Evolutionary conservation across 1,140 invertebrate genomes (phyloP).

Genomic region (Rhopalosiphum maidis): DNA sequence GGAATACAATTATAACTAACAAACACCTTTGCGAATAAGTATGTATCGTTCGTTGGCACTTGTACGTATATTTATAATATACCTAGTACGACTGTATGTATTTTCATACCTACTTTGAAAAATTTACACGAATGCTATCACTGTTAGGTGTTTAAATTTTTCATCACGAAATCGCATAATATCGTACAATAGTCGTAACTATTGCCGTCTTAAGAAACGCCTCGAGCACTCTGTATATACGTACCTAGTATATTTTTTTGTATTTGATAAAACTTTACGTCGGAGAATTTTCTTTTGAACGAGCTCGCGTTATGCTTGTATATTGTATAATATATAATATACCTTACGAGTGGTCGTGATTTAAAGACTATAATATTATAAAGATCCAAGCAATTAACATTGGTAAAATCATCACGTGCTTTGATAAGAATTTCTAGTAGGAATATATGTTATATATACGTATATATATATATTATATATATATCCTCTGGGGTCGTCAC

Average conservation of each 20-base stretch:
- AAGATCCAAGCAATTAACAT: background rate
- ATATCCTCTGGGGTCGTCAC: background rate
- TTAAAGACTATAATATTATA: background rate
- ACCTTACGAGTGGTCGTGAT: background rate
- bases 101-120: background rate
- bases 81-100: background rate
- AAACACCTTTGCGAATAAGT: background rate
- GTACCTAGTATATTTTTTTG: background rate
- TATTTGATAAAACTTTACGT: background rate
- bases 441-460: background rate
- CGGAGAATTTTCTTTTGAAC: background rate
- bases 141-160: background rate
- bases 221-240: background rate
- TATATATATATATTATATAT: background rate
- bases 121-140: too few relatives aligned
- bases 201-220: background rate
- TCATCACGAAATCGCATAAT: background rate
- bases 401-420: conserved; percentile 5
- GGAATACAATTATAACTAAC: background rate
- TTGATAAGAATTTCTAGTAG: background rate
- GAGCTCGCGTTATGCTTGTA: background rate
- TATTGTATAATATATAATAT: background rate
- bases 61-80: background rate
- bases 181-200: background rate
- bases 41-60: background rate